Evolutionary conservation across 1,140 invertebrate genomes (phyloP).

Genomic region (Ctenoplectra terminalis): DNA sequence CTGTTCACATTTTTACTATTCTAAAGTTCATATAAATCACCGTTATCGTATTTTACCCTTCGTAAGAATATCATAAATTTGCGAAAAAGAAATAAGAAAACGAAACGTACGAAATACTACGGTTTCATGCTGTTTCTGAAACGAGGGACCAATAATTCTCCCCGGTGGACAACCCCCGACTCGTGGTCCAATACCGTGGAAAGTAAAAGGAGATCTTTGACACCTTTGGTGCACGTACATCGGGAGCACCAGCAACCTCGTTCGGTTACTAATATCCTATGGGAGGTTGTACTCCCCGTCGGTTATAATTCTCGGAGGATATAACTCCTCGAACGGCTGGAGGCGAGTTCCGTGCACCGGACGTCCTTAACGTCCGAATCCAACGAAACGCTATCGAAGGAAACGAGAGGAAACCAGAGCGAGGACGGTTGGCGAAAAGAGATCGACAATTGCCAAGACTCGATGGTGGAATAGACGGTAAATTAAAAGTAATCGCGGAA

Average conservation of each 20-base stretch:
- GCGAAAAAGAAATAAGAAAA: too few relatives aligned
- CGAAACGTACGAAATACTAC: background rate
- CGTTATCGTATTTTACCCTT: background rate
- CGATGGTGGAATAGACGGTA: conserved; percentile 26
- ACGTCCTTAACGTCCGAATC: conserved; percentile 26
- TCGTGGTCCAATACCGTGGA: too few relatives aligned
- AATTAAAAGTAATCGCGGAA: conserved; percentile 43
- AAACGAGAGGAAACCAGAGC: background rate
- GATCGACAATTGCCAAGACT: conserved; percentile 11
- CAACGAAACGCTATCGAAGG: conserved; percentile 14
- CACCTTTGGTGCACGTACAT: background rate
- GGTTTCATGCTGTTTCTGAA: background rate
- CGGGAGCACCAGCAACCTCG: background rate
- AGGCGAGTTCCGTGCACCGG: conserved; percentile 46
- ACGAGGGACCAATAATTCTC: background rate
- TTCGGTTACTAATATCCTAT: conserved; percentile 54
- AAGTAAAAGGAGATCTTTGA: background rate
- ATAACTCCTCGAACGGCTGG: conserved; percentile 49
- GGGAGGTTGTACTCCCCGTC: conserved; percentile 27
- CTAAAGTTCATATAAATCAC: background rate
- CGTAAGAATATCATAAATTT: background rate
- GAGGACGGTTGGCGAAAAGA: background rate
- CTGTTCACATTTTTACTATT: background rate
- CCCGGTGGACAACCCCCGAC: background rate
- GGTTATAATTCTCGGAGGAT: conserved; percentile 63